Conservation (phyloP, 2,113 vertebrate genomes). For the Crocuta crocuta region DNA sequence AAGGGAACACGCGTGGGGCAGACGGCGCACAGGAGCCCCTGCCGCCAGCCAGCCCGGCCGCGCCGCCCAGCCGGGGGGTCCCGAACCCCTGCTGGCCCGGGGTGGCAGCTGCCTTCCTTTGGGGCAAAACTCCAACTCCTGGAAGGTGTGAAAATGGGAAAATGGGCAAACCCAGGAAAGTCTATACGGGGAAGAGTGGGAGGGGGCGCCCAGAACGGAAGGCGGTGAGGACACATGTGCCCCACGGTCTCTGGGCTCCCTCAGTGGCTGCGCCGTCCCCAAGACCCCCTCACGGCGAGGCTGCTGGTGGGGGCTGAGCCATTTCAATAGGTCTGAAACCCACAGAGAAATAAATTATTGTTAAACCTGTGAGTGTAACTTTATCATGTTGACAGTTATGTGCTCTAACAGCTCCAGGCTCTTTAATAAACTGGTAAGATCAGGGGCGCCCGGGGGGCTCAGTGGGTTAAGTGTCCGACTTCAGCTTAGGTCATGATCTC, state of each 20-base stretch:
- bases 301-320: neutral
- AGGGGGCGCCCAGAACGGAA: rapidly evolving
- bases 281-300: neutral
- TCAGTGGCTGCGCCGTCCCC: neutral
- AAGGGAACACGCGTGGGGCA: neutral
- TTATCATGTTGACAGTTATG: neutral
- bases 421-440: neutral
- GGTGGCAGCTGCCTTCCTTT: no score
- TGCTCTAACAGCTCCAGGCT: neutral
- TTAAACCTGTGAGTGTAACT: neutral
- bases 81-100: rapidly evolving
- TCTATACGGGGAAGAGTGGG: neutral
- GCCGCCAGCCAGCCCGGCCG: neutral
- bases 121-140: neutral
- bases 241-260: neutral
- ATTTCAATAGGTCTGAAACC: neutral
- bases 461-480: no score
- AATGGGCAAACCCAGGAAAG: neutral
- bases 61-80: neutral
- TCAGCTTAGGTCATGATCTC: no score
- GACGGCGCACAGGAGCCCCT: neutral
- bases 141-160: neutral
- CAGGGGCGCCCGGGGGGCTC: no score
- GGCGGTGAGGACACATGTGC: rapidly evolving
- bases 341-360: no score